Conservation (phyloP, 1,140 invertebrate genomes). For the Penaeus chinensis region DNA sequence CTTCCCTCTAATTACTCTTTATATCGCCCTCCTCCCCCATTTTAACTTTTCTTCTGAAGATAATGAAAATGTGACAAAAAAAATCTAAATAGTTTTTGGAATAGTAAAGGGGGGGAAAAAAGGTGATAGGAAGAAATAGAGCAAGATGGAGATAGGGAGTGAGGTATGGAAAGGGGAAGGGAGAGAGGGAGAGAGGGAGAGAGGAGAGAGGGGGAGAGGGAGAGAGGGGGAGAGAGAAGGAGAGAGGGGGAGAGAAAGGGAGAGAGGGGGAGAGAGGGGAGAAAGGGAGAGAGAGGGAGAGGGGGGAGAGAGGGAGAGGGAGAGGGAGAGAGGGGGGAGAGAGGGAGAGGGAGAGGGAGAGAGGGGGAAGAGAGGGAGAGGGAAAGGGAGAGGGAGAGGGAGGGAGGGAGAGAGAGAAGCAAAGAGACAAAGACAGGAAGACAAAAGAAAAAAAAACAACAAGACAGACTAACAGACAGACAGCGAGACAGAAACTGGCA, state of each 20-base stretch:
- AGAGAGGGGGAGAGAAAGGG: neutral
- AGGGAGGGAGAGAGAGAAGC: too few species aligned
- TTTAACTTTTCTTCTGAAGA: neutral
- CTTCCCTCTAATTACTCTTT: neutral
- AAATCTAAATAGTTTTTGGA: neutral
- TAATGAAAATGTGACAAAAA: too few species aligned
- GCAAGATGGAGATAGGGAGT: neutral
- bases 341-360: neutral
- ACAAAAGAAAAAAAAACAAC: too few species aligned
- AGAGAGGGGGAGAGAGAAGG: neutral
- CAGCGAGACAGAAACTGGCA: too few species aligned
- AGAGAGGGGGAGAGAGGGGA: neutral
- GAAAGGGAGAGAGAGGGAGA: neutral
- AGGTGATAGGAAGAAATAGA: neutral
- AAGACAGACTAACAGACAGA: too few species aligned
- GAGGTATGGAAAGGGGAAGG: neutral
- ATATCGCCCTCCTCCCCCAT: too few species aligned
- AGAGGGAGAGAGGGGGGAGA: neutral
- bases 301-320: neutral
- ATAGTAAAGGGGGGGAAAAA: neutral
- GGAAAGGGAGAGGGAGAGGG: neutral
- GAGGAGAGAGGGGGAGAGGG: too few species aligned
- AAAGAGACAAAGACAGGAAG: too few species aligned
- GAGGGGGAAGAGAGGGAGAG: neutral
- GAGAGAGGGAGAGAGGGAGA: neutral